Base-by-base conservation (phyloP, 2,797 vertebrate species). In the Poecile montanus region DNA sequence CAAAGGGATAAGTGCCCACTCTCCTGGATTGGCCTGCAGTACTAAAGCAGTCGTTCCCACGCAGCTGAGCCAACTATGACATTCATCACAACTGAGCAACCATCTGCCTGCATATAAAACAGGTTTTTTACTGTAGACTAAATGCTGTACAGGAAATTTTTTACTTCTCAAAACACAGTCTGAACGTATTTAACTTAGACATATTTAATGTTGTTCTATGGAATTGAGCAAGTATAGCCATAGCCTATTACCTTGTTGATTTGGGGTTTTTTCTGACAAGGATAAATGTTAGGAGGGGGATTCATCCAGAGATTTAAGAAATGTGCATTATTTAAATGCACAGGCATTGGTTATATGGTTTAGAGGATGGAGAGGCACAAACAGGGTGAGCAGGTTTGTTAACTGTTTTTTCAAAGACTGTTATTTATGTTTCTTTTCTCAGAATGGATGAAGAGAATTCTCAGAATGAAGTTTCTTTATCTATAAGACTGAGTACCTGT, bases 61-160 rank as follows among this genome's bases (percentile, higher is more conserved):
- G 4, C 42, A 92, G 56, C 40, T 93, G 81, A 87, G 67, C 88
- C 81, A 92, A 25, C 36, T 71, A 21, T 53, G 78, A 57, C 34
- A 82, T 72, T 75, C 74, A 58, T 81, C 66, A 76, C 51, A 72
- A 85, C 60, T 18, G 48, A 94, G 60, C 44, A 93, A 71, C 88
- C 85, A 88, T 95, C 94, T 95, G 82, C 61, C 32, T 4, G 9
- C 42, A 74, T 80, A 83, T 45, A 85, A 85, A 92, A 8, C 32
- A 38, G 9, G 9, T 16, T 47, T 94, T 93, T 75, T 56, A 44
- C n/a, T 62, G 15, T 34, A 85, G 34, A 45, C 13, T 67, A 78
- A 85, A 76, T 36, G 13, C 45, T 67, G 40, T 56, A 34, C 36
- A 62, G n/a, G 71, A 91, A 91, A 92, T 42, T 10, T 38, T 3